Evolutionary conservation across 2,888 invertebrate species (phyloP), one percentile per base, ranked within the genome.

Genomic region (Andrena camellia): DNA sequence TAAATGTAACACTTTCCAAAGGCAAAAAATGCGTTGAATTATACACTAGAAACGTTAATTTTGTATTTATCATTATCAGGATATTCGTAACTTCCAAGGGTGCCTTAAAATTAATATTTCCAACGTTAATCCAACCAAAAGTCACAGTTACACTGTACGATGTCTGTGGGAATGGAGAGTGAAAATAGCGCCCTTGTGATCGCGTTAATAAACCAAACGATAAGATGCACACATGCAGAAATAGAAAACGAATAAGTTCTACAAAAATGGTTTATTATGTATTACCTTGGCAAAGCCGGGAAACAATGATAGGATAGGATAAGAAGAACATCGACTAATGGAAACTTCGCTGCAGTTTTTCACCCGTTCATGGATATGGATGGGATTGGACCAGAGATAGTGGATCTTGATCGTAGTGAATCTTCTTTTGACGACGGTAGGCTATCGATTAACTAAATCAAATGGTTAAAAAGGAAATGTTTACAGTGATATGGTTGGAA

Each of bases 391-490:
- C 86, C 83, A 35, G 89, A 88, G 81, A 84, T 89, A 80, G 88
- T 88, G 35, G 91, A 91, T 86, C 88, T 86, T 59, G 92, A 87
- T 78, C 81, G 90, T 50, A 87, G 54, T 10, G 90, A 84, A 78
- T 91, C 90, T 79, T 92, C 92, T 78, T 83, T 90, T 26, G 88
- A 88, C 29, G 85, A 70, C n/a, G 89, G 86, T 62, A 90, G 70
- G 69, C 64, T 80, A 77, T 90, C 90, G 75, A 92, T 87, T 57
- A 91, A 81, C 93, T 93, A 79, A 52, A 88, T 90, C n/a, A 63
- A 48, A 17, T 60, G 85, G 81, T 78, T 64, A 69, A 63, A 68
- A 74, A 78, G 60, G 81, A 66, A 42, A 10, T 23, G 20, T 59
- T 67, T 35, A 35, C 26, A 42, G 29, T 3, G 23, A 31, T 20